Percentiles rank a stretch among this genome's conserved stretches.
phyloP scores from a whole-genome alignment of 2,797 vertebrate genomes.

The Acomys russatus region DNA sequence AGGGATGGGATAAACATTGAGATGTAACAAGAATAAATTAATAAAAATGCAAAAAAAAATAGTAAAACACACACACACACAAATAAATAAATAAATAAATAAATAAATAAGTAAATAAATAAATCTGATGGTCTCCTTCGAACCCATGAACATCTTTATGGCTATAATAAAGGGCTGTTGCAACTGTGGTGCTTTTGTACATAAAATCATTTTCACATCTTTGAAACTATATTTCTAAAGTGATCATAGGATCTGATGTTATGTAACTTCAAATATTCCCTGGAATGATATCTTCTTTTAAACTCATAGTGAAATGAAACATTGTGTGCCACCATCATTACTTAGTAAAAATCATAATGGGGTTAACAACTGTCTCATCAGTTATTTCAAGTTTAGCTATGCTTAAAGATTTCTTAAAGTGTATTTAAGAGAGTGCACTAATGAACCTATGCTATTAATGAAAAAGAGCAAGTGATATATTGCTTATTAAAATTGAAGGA shows the following conservation, averaged over 20 bases:
- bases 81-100: constrained; percentile 17
- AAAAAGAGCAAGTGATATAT: constrained; percentile 66
- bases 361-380: constrained; percentile 54
- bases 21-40: too few relatives aligned
- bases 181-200: constrained; percentile 51
- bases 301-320: constrained; percentile 52
- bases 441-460: constrained; percentile 64
- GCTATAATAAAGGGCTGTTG: constrained; percentile 66
- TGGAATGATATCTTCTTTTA: constrained; percentile 30
- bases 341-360: constrained; percentile 31
- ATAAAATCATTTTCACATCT: constrained; percentile 66
- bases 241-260: constrained; percentile 41
- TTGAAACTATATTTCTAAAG: constrained; percentile 37
- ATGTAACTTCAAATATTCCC: constrained; percentile 63
- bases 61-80: too few relatives aligned
- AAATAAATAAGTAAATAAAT: constrained; percentile 31
- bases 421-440: constrained; percentile 69
- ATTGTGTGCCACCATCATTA: constrained; percentile 13
- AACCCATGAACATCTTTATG: constrained; percentile 52
- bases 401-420: constrained; percentile 71
- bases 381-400: constrained; percentile 64
- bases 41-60: too few relatives aligned
- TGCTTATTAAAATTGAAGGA: constrained; percentile 73
- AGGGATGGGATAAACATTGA: too few relatives aligned
- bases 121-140: constrained; percentile 1